Evolutionary conservation across 2,113 vertebrate genomes (phyloP).

Genomic region (Heterotis niloticus): DNA sequence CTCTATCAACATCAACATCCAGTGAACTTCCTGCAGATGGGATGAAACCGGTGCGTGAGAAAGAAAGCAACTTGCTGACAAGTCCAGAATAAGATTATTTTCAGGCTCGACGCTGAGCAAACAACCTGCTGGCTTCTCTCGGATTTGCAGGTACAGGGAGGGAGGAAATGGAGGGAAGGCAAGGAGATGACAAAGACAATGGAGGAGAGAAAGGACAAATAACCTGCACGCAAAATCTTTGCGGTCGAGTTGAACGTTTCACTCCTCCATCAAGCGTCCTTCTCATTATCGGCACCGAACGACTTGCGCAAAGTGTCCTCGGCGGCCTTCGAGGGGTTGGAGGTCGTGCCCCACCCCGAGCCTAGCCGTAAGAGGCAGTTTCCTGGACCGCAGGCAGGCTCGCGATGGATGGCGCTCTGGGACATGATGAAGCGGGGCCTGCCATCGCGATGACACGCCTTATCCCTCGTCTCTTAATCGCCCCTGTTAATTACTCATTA

Average conservation of each 20-base stretch:
- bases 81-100: no score
- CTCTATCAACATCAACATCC: not conserved
- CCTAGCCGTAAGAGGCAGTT: constrained; percentile 92
- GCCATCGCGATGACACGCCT: constrained; percentile 98
- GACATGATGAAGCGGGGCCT: constrained; percentile 96
- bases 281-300: constrained; percentile 90
- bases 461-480: constrained; percentile 89
- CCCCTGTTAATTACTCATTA: constrained; percentile 97
- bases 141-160: constrained; percentile 69
- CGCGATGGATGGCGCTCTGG: constrained; percentile 96
- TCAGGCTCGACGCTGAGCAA: no score
- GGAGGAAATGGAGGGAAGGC: no score
- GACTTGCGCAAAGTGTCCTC: constrained; percentile 98
- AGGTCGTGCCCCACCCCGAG: constrained; percentile 84
- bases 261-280: constrained; percentile 95
- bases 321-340: constrained; percentile 95
- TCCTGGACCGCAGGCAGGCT: constrained; percentile 96
- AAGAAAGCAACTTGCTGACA: no score
- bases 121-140: constrained; percentile 17
- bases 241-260: constrained; percentile 99
- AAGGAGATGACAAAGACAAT: no score
- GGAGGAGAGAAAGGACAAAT: no score
- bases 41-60: not conserved
- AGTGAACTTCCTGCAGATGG: not conserved
- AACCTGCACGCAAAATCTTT: constrained; percentile 98